phyloP scores from a whole-genome alignment of 2,888 invertebrate genomes.

The Pemphredon lugubris region DNA sequence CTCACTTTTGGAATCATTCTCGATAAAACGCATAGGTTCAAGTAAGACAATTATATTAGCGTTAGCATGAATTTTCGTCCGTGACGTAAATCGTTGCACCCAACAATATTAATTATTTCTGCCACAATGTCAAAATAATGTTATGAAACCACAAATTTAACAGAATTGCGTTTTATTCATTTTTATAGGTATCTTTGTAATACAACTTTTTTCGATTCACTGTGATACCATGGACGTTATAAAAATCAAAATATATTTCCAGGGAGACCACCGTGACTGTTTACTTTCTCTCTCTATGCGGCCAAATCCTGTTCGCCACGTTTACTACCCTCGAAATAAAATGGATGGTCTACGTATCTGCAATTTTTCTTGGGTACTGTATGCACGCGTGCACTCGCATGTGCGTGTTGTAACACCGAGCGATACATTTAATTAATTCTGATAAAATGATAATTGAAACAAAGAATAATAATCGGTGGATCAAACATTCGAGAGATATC shows the following conservation, averaged over 20 bases:
- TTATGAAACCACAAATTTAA: no score
- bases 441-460: no score
- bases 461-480: no score
- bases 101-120: no score
- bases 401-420: not conserved
- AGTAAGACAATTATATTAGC: slow-evolving; percentile 80
- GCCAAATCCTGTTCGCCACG: slow-evolving; percentile 73
- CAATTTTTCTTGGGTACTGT: slow-evolving; percentile 72
- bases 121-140: no score
- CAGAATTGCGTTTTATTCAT: no score
- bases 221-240: not conserved
- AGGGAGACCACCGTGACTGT: slow-evolving; percentile 83
- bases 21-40: slow-evolving; percentile 86
- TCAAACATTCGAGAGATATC: no score
- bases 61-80: not conserved
- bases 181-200: no score
- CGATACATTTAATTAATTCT: no score
- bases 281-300: slow-evolving; percentile 71
- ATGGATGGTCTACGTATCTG: slow-evolving; percentile 72
- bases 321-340: slow-evolving; percentile 67
- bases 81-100: no score
- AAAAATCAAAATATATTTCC: slow-evolving; percentile 59
- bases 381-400: not conserved
- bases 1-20: slow-evolving; percentile 85
- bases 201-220: no score